phyloP scores from a whole-genome alignment of 1,140 invertebrate genomes.

The Parapsyche elsis region DNA sequence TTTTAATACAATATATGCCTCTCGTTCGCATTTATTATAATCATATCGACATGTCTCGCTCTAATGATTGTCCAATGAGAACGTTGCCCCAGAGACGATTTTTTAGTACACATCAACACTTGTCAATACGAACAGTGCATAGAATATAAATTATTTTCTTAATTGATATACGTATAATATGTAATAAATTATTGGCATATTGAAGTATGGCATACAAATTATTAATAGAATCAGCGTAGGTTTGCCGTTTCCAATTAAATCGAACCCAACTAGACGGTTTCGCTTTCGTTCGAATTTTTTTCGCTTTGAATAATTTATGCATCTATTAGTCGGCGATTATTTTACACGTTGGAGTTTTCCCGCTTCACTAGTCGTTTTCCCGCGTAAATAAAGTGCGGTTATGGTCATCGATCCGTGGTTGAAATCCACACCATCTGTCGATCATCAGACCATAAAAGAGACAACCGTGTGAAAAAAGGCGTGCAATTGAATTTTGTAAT shows the following conservation, averaged over 20 bases:
- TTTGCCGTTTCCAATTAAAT: background rate
- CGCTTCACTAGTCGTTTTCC: no score
- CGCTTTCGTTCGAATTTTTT: constrained; percentile 12
- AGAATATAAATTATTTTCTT: no score
- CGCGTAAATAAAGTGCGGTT: background rate
- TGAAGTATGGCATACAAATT: background rate
- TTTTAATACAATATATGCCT: no score
- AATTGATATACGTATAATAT: no score
- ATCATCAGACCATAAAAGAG: constrained; percentile 37
- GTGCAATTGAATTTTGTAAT: background rate
- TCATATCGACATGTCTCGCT: no score
- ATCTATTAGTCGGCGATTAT: no score
- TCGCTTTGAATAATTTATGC: background rate
- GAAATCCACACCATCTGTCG: constrained; percentile 42
- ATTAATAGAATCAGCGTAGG: background rate
- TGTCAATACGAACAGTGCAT: no score
- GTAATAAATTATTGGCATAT: background rate
- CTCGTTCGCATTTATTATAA: no score
- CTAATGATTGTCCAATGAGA: no score
- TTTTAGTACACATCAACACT: no score
- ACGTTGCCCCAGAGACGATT: no score
- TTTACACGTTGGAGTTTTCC: no score
- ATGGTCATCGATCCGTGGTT: constrained; percentile 8
- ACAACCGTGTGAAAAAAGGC: constrained; percentile 28
- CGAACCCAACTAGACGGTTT: background rate